Conservation (phyloP, 2,888 invertebrate species). For the Ochlodes sylvanus region DNA sequence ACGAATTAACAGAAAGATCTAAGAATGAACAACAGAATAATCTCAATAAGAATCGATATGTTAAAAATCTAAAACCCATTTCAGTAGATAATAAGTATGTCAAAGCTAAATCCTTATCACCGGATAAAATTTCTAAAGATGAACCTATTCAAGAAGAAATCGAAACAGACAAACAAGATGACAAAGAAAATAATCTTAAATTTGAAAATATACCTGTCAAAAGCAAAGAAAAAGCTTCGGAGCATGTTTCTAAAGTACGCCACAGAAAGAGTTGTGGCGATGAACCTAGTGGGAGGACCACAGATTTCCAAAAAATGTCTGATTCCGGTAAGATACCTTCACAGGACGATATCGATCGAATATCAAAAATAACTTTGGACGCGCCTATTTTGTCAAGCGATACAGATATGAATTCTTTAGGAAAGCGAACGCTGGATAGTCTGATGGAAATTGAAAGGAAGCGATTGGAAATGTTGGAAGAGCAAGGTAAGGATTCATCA, state of each 20-base stretch:
- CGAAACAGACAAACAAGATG: slow-evolving; percentile 42
- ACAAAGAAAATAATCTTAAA: slow-evolving; percentile 33
- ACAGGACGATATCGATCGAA: slow-evolving; percentile 94
- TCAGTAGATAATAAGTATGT: slow-evolving; percentile 73
- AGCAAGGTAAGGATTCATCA: slow-evolving; percentile 89
- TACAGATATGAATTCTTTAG: slow-evolving; percentile 87
- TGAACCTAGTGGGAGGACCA: slow-evolving; percentile 63
- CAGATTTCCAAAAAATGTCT: slow-evolving; percentile 65
- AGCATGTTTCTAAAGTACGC: slow-evolving; percentile 47
- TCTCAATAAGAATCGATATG: slow-evolving; percentile 64
- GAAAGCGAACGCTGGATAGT: slow-evolving; percentile 93
- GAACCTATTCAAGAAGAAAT: slow-evolving; percentile 64
- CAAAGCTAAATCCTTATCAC: slow-evolving; percentile 74
- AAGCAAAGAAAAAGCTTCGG: slow-evolving; percentile 23
- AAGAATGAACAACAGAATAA: slow-evolving; percentile 23
- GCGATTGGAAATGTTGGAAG: slow-evolving; percentile 92
- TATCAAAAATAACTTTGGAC: slow-evolving; percentile 94
- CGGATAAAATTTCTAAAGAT: slow-evolving; percentile 65
- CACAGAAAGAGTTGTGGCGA: slow-evolving; percentile 81
- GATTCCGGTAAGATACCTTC: slow-evolving; percentile 86
- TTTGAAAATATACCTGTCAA: slow-evolving; percentile 16
- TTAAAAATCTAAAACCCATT: slow-evolving; percentile 69
- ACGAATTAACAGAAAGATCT: slow-evolving; percentile 53
- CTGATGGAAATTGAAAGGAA: slow-evolving; percentile 96
- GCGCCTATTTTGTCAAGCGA: slow-evolving; percentile 90